Percentiles rank a stretch among this genome's conserved stretches.
These are phyloP conservation scores for Prionailurus viverrinus DNA, from an alignment of 2,113 vertebrate genomes.

Conservation along the genomic window DNA sequence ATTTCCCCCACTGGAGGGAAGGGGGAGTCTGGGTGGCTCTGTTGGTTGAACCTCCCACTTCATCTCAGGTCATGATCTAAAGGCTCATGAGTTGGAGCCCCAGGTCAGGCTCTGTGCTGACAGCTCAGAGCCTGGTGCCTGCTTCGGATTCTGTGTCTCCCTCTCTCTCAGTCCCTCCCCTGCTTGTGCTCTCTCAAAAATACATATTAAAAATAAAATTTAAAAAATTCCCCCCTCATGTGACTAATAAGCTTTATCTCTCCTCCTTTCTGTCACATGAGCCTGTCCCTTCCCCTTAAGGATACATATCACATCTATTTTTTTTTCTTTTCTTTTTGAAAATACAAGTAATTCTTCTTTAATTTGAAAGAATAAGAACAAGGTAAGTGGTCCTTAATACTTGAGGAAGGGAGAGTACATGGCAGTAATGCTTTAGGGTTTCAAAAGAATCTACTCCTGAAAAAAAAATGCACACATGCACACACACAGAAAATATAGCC, in stretches of 20 bases:
- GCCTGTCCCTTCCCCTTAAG: neutral
- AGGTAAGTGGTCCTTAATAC: neutral
- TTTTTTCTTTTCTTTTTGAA: neutral
- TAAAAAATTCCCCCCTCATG: neutral
- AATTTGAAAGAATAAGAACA: neutral
- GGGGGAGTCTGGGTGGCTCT: too few relatives aligned
- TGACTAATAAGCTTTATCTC: neutral
- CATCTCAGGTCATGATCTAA: too few relatives aligned
- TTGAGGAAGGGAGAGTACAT: rapidly evolving
- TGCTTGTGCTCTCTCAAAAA: too few relatives aligned
- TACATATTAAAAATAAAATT: too few relatives aligned
- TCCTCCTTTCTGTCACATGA: neutral
- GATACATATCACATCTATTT: neutral
- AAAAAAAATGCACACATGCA: neutral
- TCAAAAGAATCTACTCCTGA: neutral
- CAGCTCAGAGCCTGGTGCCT: too few relatives aligned
- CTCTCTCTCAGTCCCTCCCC: too few relatives aligned
- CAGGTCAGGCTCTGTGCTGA: too few relatives aligned
- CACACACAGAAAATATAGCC: neutral
- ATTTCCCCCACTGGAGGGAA: neutral
- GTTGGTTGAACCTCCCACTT: too few relatives aligned
- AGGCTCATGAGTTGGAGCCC: too few relatives aligned
- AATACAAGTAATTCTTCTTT: neutral
- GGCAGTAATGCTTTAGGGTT: neutral
- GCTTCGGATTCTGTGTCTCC: too few relatives aligned